Base-by-base conservation (phyloP, 2,888 invertebrate species). In the Phaedon cochleariae region DNA sequence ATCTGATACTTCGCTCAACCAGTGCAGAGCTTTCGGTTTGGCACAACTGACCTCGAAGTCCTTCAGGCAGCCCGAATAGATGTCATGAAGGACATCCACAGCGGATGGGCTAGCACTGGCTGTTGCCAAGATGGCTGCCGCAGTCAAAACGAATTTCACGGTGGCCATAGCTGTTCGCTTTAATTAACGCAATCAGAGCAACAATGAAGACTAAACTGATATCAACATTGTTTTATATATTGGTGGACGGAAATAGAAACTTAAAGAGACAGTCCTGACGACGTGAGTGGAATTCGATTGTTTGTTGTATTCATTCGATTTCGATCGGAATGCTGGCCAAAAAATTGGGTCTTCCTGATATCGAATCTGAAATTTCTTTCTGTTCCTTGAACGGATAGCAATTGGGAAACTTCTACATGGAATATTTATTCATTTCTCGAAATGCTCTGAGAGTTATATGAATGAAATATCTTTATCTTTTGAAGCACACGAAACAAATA, bases 11-110 rank as follows among this genome's bases (percentile, higher is more conserved):
- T 87, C 85, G 73, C 89, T 90, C 74, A 93, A 86, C 90, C 93
- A 94, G 71, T 89, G 87, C 78, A 94, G 82, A 51, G 93, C 88
- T 82, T 92, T 92, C 7, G 93, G 93, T 77, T 91, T 90, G 60
- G 92, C 90, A 84, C 94, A 94, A 76, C 88, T 87, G 69, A 90
- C 85, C 46, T 90, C 90, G 76, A 90, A 89, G 76, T 90, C 88
- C 79, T 88, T 89, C 53, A 92, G 80, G 76, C 92, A 92, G 80
- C 88, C 86, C 59, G 86, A 83, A 80, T 91, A 92, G 83, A 91
- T 89, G 77, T 90, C 90, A 69, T 84, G 85, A 17, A 89, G 85
- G 76, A 92, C 82, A 69, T 88, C 89, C 1, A 88, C 84, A 1
- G 90, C 91, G n/a, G 90, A 87, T 29, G 68, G 70, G 45, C 73